phyloP scores from a whole-genome alignment of 2,113 vertebrate genomes.

The Neopipo cinnamomea region DNA sequence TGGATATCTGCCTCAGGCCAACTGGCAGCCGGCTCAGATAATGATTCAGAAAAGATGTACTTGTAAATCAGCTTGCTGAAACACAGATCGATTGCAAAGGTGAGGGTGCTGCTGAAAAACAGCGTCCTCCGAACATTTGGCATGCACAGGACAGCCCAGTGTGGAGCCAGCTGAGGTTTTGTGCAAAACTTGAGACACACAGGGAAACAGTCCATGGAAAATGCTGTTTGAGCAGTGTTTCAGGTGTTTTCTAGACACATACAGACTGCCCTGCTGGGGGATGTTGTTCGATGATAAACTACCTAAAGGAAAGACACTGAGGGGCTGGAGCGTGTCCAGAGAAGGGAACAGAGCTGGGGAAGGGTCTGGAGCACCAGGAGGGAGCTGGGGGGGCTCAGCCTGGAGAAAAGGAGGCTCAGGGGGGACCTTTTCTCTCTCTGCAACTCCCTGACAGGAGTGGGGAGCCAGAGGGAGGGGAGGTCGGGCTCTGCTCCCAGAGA shows the following conservation, averaged over 20 bases:
- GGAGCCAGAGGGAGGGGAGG: neutral
- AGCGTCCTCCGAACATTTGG: fast-evolving
- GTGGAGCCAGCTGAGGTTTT: neutral
- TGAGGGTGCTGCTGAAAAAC: neutral
- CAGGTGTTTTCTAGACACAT: neutral
- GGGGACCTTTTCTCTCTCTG: neutral
- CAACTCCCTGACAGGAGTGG: neutral
- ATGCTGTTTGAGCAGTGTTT: neutral
- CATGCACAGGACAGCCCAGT: neutral
- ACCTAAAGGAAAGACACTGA: neutral
- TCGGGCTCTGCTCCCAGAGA: neutral
- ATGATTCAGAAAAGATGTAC: constrained; percentile 46
- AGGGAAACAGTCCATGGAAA: neutral
- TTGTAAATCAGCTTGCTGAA: constrained; percentile 43
- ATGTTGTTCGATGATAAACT: neutral
- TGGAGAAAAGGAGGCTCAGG: neutral
- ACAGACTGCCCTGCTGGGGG: neutral
- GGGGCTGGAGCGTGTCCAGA: fast-evolving
- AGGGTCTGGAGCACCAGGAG: neutral
- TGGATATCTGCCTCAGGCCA: constrained; percentile 39
- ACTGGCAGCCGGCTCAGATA: constrained; percentile 18
- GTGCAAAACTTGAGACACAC: neutral
- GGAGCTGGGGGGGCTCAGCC: neutral
- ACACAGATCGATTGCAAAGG: constrained; percentile 2
- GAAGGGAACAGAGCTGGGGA: fast-evolving